Base-by-base conservation (phyloP, 2,113 vertebrate genomes). In the Amia ocellicauda region DNA sequence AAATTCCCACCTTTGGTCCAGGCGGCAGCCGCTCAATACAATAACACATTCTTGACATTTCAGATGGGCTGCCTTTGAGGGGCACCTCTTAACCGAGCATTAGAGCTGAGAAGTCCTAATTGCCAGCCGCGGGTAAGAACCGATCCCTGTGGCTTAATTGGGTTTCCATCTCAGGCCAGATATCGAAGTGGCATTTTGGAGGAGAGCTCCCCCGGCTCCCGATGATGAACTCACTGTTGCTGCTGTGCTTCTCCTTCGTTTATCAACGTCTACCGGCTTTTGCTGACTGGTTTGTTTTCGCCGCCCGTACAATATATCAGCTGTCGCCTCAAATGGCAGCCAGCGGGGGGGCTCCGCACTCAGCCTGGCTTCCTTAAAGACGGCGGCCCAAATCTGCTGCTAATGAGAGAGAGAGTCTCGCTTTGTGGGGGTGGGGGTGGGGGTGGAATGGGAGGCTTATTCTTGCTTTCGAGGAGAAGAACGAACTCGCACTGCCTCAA, bases 241-340 rank as follows among this genome's bases (percentile, higher is more conserved):
- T 47, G 41, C 64, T 60, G n/a, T 17, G 66, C 63, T 58, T 71
- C 69, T 31, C 72, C 69, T 63, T 59, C 31, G 41, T 89, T 77
- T 62, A 73, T 88, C 88, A 85, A 22, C 67, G 79, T 80, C 73
- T 52, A 62, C 67, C 59, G 65, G 77, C 69, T 76, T 80, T 67
- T 82, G 80, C 81, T 86, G 84, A 88, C 77, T 74, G 61, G 70
- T 66, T 45, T 11, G 68, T 68, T 81, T 74, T 80, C 81, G 78
- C 74, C 74, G 78, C 26, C 60, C 64, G 67, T 68, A 47, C 55
- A 62, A 75, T 80, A 78, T 63, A 84, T 73, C 79, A 87, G 77
- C 78, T 89, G 85, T 80, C 89, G 85, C 76, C 71, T 82, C 70
- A 84, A 84, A 85, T 84, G 73, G 83, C 73, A 67, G 63, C 58